Conservation (phyloP, 2,113 vertebrate genomes). For the Gambusia holbrooki region DNA sequence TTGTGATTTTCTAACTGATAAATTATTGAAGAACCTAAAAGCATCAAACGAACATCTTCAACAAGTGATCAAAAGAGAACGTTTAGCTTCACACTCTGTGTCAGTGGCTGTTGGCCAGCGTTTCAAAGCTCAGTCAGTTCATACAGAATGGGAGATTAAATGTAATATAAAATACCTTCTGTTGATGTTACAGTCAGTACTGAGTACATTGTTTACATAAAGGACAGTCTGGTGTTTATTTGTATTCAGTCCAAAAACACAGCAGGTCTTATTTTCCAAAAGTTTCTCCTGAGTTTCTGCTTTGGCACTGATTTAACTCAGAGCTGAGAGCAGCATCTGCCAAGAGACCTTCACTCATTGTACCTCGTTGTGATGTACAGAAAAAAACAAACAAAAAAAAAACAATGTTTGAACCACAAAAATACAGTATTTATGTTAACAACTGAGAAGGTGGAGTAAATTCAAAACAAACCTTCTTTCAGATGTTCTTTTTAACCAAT, state of each 20-base stretch:
- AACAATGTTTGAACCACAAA: no score
- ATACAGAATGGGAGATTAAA: not conserved
- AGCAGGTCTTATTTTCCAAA: no score
- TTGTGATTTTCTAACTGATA: not conserved
- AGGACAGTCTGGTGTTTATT: not conserved
- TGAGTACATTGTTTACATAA: not conserved
- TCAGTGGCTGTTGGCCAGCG: not conserved
- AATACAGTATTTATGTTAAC: no score
- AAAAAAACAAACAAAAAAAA: no score
- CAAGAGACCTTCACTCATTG: not conserved
- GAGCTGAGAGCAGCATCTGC: no score
- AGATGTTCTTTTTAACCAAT: no score
- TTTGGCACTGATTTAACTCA: no score
- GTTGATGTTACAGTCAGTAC: not conserved
- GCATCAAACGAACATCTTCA: not conserved
- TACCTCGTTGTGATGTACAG: not conserved
- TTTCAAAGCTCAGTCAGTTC: not conserved
- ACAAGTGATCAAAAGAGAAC: not conserved
- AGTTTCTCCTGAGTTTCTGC: not conserved
- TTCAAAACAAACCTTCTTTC: no score
- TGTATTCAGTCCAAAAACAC: not conserved
- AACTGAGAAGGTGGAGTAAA: no score
- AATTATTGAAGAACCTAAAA: slow-evolving; percentile 1
- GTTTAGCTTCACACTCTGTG: not conserved
- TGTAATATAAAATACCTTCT: not conserved